Evolutionary conservation across 2,888 invertebrate species (phyloP), one percentile per base, ranked within the genome.

Genomic region (Metellina segmentata): DNA sequence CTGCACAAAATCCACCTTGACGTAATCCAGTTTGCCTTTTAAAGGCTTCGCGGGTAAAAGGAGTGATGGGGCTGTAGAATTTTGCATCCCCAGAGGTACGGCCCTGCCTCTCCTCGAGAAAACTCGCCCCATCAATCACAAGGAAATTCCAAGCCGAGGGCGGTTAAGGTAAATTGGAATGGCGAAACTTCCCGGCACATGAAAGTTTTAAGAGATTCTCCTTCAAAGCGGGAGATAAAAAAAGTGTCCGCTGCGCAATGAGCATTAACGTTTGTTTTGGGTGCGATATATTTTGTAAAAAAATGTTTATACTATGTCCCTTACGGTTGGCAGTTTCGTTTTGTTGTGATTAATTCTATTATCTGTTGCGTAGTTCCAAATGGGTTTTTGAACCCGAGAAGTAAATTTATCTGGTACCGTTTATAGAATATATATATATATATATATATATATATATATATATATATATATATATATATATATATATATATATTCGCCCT

Each of bases 91-190:
- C 74, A 51, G 53, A 48, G 83, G 53, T 74, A 52, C 52, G 34
- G 53, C 70, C 53, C 49, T 72, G 52, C 20, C 81, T 53, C n/a
- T 34, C 74, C 20, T 34, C 49, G 20, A 82, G 72, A 83, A 83
- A 74, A 83, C 83, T 83, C 53, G 49, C 69, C 49, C n/a, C 85
- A 85, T 85, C 85, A 61, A 85, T 85, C 85, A 85, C 85, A 7
- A 61, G 48, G 69, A 77, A 85, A 85, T 69, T 85, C 53, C 49
- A n/a, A 49, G 53, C 48, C 69, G 49, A 19, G 48, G 75, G 85
- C 77, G 69, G 85, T 85, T 85, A 85, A 77, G 74, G 75, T 85
- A 85, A 77, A 85, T 77, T 77, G 77, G 77, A 77, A 61, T 52
- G 19, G 83, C 74, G 71, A 72, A 74, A 72, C 74, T 83, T 83